These are phyloP conservation scores for Thamnaconus septentrionalis DNA, from an alignment of 2,113 vertebrate species.

Conservation along the genomic window DNA sequence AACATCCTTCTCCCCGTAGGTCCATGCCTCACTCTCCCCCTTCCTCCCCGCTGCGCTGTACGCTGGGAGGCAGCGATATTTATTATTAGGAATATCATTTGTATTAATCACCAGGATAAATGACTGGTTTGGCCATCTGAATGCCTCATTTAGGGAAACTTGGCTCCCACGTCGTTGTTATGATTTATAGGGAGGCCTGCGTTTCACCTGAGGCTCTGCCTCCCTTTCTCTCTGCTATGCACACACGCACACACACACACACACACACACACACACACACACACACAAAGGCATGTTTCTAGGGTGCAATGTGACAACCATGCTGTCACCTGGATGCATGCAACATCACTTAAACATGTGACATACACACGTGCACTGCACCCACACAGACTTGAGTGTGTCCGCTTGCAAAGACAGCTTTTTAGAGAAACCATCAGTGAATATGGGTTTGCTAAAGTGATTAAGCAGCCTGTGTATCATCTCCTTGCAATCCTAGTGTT, in stretches of 20 bases:
- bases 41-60: slow-evolving; percentile 66
- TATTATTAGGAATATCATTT: slow-evolving; percentile 99
- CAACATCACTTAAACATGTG: no score
- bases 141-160: slow-evolving; percentile 99
- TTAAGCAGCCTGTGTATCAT: no score
- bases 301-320: no score
- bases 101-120: slow-evolving; percentile 99
- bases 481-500: no score
- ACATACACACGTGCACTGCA: no score
- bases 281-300: not conserved
- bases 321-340: no score
- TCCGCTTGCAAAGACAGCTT: no score
- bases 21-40: slow-evolving; percentile 32
- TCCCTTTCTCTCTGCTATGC: slow-evolving; percentile 19
- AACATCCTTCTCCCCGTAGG: not conserved
- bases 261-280: slow-evolving; percentile 12
- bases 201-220: slow-evolving; percentile 92
- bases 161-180: slow-evolving; percentile 98
- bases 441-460: no score
- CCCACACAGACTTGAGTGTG: no score
- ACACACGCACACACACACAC: slow-evolving; percentile 20
- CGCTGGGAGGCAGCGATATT: slow-evolving; percentile 86
- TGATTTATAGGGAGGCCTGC: slow-evolving; percentile 95
- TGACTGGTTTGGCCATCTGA: slow-evolving; percentile 99
- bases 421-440: no score